These are phyloP conservation scores for Sebastes minor DNA, from an alignment of 2,797 vertebrate genomes.

Conservation along the genomic window DNA sequence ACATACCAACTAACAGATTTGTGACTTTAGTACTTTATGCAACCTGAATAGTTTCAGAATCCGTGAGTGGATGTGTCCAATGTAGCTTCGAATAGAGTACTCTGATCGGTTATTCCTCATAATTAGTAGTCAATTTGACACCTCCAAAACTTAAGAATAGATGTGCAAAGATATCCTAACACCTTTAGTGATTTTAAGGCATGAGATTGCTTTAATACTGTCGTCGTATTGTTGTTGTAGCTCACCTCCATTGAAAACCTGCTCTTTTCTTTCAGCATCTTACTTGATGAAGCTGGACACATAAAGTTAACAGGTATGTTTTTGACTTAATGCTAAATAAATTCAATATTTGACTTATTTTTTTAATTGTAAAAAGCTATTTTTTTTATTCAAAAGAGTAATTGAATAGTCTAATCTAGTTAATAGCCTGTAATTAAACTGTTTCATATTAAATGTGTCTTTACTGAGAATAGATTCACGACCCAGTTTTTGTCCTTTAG, in stretches of 20 bases:
- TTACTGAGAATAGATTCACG: not conserved
- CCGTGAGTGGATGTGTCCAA: not conserved
- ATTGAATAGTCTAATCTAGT: not conserved
- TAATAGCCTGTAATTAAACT: not conserved
- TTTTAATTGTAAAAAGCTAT: not conserved
- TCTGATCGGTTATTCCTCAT: not conserved
- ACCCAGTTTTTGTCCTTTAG: not conserved
- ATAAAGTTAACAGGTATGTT: constrained; percentile 97
- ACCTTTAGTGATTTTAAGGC: not conserved
- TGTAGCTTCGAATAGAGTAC: not conserved
- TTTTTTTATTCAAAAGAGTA: not conserved
- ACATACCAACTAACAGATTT: not conserved
- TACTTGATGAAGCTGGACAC: constrained; percentile 99
- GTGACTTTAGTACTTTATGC: not conserved
- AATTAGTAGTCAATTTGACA: not conserved
- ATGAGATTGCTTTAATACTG: not conserved
- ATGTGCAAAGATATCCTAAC: not conserved
- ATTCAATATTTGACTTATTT: not conserved
- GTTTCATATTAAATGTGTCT: not conserved
- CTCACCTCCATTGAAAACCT: constrained; percentile 1
- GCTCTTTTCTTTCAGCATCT: constrained; percentile 94
- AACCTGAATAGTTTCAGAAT: not conserved
- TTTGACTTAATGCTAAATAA: not conserved
- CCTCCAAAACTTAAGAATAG: not conserved
- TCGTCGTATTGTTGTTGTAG: not conserved